phyloP scores from a whole-genome alignment of 2,113 vertebrate genomes.

The Mirza zaza region DNA sequence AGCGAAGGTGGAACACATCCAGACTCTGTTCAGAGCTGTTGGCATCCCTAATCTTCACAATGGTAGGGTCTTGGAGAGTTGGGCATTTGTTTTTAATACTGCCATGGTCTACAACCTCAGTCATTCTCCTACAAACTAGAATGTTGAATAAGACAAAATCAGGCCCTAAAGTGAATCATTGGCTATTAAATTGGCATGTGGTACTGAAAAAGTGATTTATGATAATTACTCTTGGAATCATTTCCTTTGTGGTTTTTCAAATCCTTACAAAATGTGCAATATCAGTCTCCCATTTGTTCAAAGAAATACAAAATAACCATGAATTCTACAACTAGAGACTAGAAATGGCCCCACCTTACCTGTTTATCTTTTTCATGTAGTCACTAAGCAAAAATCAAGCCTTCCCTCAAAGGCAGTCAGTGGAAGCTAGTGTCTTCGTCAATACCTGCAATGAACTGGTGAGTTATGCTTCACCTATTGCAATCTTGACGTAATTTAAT shows the following conservation, averaged over 20 bases:
- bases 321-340: background rate
- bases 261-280: background rate
- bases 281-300: background rate
- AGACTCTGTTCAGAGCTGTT: background rate
- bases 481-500: background rate
- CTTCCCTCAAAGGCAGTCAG: background rate
- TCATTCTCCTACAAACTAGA: background rate
- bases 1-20: background rate
- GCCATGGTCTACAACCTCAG: background rate
- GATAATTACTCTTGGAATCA: background rate
- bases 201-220: background rate
- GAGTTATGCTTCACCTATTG: background rate
- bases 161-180: background rate
- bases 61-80: background rate
- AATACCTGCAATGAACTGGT: background rate
- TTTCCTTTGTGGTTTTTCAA: constrained; percentile 15
- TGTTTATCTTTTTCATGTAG: background rate
- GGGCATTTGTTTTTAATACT: background rate
- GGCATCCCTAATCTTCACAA: background rate
- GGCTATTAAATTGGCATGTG: background rate
- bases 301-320: background rate
- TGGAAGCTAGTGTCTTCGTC: background rate
- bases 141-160: background rate
- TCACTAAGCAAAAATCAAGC: background rate
- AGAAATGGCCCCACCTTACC: background rate